Evolutionary conservation across 2,113 vertebrate species (phyloP), one percentile per base, ranked within the genome.

Genomic region (Pipa parva): DNA sequence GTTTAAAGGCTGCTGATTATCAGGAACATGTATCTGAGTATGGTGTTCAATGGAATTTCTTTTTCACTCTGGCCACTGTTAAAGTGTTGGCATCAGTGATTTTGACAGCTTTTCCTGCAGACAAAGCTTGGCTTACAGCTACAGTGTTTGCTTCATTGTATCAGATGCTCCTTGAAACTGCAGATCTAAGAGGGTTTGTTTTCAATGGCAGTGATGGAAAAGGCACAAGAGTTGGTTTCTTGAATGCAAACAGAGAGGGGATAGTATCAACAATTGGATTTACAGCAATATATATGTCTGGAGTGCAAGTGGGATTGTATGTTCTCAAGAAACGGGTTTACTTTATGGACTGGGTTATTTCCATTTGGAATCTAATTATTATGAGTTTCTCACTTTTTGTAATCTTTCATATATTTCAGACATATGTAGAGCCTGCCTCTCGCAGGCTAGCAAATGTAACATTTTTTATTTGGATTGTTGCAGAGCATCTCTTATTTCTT

Each of bases 1-100:
- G 86, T 1, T 72, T 97, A 26, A 99, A 97, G 79, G 87, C 89
- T 26, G 59, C 90, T 1, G 86, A 79, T 9, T 99, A 99, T 74
- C 93, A 95, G 0, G 95, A 98, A 70, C 95, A 99, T 25, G 73
- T 92, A 28, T 90, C 91, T 0, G 95, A 99, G 72, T 99, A 99
- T 3, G 97, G 97, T 0, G 77, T 96, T 62, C 95, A 99, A 74
- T 99, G 97, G 97, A 99, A 98, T 77, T 99, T 99, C 59, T 98
- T 99, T 75, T 99, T 98, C 70, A 99, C 95, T 0, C 69, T 99
- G 59, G 88, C 92, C 0, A 59, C 88, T 3, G 91, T 97, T 22
- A 89, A 91, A 75, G 74, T 96, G 18, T 58, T 85, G 49, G 87
- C 91, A 4, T 93, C 95, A 11, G n/a, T 89, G 17, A 73, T 98